phyloP scores from a whole-genome alignment of 2,113 vertebrate genomes.

The Oreochromis niloticus region DNA sequence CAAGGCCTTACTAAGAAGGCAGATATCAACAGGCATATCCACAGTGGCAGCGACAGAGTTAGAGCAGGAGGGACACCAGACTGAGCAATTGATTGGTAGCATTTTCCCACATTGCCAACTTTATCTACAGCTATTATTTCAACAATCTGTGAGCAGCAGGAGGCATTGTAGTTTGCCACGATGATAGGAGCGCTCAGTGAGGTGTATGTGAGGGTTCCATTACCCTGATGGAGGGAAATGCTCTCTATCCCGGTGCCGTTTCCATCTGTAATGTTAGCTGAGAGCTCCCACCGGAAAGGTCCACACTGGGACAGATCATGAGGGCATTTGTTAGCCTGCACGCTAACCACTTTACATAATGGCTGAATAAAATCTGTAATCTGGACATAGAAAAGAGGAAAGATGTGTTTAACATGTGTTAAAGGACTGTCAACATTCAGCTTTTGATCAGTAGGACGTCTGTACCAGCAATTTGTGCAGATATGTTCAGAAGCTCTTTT shows the following conservation, averaged over 20 bases:
- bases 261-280: slow-evolving; percentile 58
- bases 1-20: neutral
- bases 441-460: neutral
- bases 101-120: slow-evolving; percentile 68
- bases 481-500: neutral
- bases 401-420: neutral
- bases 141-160: slow-evolving; percentile 67
- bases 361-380: slow-evolving; percentile 67
- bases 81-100: slow-evolving; percentile 41
- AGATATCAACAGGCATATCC: slow-evolving; percentile 44
- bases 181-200: neutral
- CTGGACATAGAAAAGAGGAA: slow-evolving; percentile 17
- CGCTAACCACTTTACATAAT: slow-evolving; percentile 26
- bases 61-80: slow-evolving; percentile 11
- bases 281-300: slow-evolving; percentile 45
- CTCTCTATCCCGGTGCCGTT: slow-evolving; percentile 54
- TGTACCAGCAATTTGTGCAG: neutral
- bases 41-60: slow-evolving; percentile 34
- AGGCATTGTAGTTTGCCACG: slow-evolving; percentile 43
- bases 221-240: slow-evolving; percentile 37
- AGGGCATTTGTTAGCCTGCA: slow-evolving; percentile 34
- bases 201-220: slow-evolving; percentile 25
- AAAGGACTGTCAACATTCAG: neutral
- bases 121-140: slow-evolving; percentile 60
- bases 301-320: slow-evolving; percentile 27